Evolutionary conservation across 2,113 vertebrate species (phyloP), one percentile per base, ranked within the genome.

Genomic region (Beaufortia kweichowensis): DNA sequence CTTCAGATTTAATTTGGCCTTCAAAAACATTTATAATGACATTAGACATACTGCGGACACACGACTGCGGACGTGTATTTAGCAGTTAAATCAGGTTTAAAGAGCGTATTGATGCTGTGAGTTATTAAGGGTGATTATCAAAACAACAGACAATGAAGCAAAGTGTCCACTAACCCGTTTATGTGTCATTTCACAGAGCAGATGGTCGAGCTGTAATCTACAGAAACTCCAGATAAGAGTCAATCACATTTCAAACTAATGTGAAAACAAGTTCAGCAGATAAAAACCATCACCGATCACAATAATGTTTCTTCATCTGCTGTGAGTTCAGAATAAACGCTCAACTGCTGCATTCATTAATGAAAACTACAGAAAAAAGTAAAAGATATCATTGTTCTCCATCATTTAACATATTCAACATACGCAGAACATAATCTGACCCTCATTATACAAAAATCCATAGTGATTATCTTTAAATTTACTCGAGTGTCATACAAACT

Each of bases 101-200:
- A 95, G 95, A 96, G 93, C 94, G 95, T 97, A 98, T 96, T 96
- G 96, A 98, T 96, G 96, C 94, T 91, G 93, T 92, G 95, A 90
- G 93, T 96, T 97, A 98, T 98, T 97, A 97, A 94, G 94, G 95
- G 95, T 97, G 96, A 97, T 98, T 95, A 98, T 96, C 95, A 96
- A 96, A 98, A 98, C 96, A 96, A 96, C 95, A 95, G 95, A 98
- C 95, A 98, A 97, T 95, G 95, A 94, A 94, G 92, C 94, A 95
- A 98, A 98, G 96, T 97, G 97, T 99, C 94, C 94, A 94, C 95
- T 99, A 99, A 99, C 95, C 94, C 94, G 96, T 96, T 98, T 97
- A 97, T 93, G 94, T 94, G 91, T 95, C 95, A 96, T 96, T 97
- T 94, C 92, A 92, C 93, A 92, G 94, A 96, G 96, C 95, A 98